Evolutionary conservation across 2,888 invertebrate genomes (phyloP).

Genomic region (Tipula confusa): DNA sequence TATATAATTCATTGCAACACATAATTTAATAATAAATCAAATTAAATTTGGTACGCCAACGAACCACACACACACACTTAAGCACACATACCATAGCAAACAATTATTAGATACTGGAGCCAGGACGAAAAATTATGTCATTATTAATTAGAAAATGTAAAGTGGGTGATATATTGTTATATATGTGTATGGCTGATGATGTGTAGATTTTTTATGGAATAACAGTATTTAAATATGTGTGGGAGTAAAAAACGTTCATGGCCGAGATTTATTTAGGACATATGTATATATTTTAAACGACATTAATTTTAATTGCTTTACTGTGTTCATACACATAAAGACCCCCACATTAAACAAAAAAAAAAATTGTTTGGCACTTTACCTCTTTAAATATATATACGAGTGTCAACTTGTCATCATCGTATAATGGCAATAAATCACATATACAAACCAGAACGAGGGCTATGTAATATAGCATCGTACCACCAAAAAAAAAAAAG

Average conservation of each 20-base stretch:
- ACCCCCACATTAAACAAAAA: not conserved
- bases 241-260: not conserved
- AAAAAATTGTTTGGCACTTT: not conserved
- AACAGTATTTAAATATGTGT: not conserved
- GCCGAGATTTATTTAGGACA: not conserved
- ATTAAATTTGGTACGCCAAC: not conserved
- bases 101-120: not conserved
- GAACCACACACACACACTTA: too few relatives aligned
- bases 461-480: not conserved
- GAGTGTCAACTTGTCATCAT: not conserved
- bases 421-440: not conserved
- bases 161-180: not conserved
- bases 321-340: not conserved
- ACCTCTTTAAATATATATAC: not conserved
- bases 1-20: not conserved
- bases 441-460: not conserved
- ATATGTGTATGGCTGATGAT: not conserved
- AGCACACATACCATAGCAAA: too few relatives aligned
- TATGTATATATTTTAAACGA: not conserved
- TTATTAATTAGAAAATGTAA: not conserved
- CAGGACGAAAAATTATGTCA: not conserved
- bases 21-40: constrained; percentile 25
- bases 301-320: not conserved
- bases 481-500: not conserved
- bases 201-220: not conserved